Conservation (phyloP, 2,113 vertebrate genomes). For the Pedionomus torquatus region DNA sequence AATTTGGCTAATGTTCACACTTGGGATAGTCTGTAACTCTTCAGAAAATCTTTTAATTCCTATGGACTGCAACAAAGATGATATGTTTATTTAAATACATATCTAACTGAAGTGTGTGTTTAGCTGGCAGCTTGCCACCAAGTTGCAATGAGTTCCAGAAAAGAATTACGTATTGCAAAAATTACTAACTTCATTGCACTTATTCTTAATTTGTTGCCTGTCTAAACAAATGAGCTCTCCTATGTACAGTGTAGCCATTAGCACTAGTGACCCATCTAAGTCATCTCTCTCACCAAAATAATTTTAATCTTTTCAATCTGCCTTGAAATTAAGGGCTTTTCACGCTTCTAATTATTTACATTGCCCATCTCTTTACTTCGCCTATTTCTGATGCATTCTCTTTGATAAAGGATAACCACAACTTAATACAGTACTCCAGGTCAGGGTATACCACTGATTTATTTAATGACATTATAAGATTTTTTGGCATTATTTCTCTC, state of each 20-base stretch:
- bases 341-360: not conserved
- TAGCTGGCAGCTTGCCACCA: not conserved
- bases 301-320: not conserved
- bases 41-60: not conserved
- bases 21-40: not conserved
- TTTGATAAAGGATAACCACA: not conserved
- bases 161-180: not conserved
- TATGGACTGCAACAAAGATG: not conserved
- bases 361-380: not conserved
- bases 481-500: slow-evolving; percentile 38
- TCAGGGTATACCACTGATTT: slow-evolving; percentile 15
- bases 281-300: not conserved
- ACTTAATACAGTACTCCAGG: not conserved
- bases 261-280: not conserved
- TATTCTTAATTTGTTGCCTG: not conserved
- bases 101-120: not conserved
- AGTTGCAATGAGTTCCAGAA: not conserved
- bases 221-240: not conserved
- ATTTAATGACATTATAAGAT: slow-evolving; percentile 27
- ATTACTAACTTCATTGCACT: not conserved
- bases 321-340: not conserved
- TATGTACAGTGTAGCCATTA: not conserved
- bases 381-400: not conserved
- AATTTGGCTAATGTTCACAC: not conserved
- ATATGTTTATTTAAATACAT: not conserved